Evolutionary conservation across 2,113 vertebrate genomes (phyloP), one percentile per base, ranked within the genome.

Genomic region (Callithrix jacchus): DNA sequence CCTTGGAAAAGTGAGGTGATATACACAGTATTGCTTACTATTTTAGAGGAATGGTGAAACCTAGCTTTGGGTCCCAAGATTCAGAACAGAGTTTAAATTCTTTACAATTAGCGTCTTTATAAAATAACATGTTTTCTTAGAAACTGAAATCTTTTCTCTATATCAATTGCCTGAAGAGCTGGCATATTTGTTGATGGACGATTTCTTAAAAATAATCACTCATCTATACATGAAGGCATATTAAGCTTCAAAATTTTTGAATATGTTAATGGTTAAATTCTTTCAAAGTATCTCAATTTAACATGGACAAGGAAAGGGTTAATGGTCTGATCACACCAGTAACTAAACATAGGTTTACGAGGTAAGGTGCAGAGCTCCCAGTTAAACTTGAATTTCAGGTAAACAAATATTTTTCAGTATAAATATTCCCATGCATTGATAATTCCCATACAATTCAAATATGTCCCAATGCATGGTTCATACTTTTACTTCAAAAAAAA

Each of bases 381-480:
- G n/a, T 35, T 96, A 40, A 58, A 88, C 81, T 85, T 91, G 54
- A 88, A 95, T 92, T 68, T 70, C 61, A 93, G 27, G 45, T 61
- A 88, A 88, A 93, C 9, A 73, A 40, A 21, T 12, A 66, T 52
- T 81, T 93, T 85, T 88, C 47, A 73, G 18, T 45, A 2, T 27
- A 74, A 74, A 7, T 61, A 95, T 52, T 89, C 16, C 11, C 13
- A 91, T 32, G 11, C 23, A 32, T 40, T 89, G 56, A 13, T 13
- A 96, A 93, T 73, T 64, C 16, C 52, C 79, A 56, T 77, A 87
- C 71, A 87, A 89, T 91, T 92, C 12, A 93, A 85, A 70, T 68
- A 54, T 14, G 8, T 18, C 40, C 30, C 25, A 56, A 64, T 66
- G 12, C 1, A 21, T 5, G 14, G 47, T 14, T 1, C 18, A 66